Base-by-base conservation (phyloP, 2,888 invertebrate species). In the Ariolimax columbianus region DNA sequence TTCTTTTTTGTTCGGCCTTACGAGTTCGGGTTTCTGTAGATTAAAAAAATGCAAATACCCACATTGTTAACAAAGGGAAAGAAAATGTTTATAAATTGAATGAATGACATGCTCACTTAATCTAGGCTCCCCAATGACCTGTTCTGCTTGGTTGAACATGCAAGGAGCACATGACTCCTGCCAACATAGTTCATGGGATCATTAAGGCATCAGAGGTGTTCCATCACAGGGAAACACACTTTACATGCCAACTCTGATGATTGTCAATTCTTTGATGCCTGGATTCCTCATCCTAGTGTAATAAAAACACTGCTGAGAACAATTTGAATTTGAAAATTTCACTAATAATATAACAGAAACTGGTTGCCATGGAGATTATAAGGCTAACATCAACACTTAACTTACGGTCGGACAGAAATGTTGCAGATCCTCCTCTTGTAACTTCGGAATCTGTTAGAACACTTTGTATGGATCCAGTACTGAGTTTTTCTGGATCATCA, bases 101-200 rank as follows among this genome's bases (percentile, higher is more conserved):
- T n/a, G n/a, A n/a, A n/a, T n/a, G n/a, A n/a, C n/a, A n/a, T n/a
- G n/a, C n/a, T n/a, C n/a, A n/a, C n/a, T n/a, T n/a, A n/a, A n/a
- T n/a, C n/a, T n/a, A n/a, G n/a, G n/a, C n/a, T n/a, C n/a, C n/a
- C n/a, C n/a, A n/a, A n/a, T n/a, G 9, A 47, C 47, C 30, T 68
- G 30, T 68, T 33, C 30, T 14, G 36, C 30, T 68, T 68, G 68
- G 73, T 55, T 33, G 47, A 55, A 91, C 70, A 17, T 55, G 17
- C 23, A 3, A 55, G 19, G 55, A 55, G 55, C 55, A 7, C 55
- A 55, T 23, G 55, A 14, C 55, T 55, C 55, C 19, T 55, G 19
- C 19, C 19, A 55, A 7, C 55, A 55, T 11, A 55, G 2, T 14
- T 55, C 55, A 55, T 55, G 55, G 2, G 55, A 55, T 17, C n/a